These are phyloP conservation scores for Scomber colias DNA, from an alignment of 2,113 vertebrate species.

Conservation along the genomic window DNA sequence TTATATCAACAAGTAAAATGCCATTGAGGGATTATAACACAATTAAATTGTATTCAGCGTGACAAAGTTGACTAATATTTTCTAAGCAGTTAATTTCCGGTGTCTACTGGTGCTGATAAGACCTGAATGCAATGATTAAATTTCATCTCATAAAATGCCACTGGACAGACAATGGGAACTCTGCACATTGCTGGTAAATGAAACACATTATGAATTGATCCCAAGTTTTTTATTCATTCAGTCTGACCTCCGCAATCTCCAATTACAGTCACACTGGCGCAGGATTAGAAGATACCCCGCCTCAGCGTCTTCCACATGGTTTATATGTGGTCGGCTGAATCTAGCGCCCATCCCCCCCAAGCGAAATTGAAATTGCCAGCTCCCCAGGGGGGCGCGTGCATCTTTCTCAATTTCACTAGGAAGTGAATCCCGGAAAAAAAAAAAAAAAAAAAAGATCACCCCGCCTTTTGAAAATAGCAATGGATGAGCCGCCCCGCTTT, in stretches of 20 bases:
- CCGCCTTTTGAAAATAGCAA: constrained; percentile 36
- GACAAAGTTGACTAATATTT: constrained; percentile 64
- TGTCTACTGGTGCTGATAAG: constrained; percentile 50
- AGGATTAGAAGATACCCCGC: constrained; percentile 27
- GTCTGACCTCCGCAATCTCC: constrained; percentile 54
- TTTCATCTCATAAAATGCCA: constrained; percentile 54
- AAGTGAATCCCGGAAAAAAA: constrained; percentile 15
- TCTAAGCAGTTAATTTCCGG: constrained; percentile 68
- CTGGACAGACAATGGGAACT: constrained; percentile 47
- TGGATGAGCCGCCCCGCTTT: constrained; percentile 29
- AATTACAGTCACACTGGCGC: constrained; percentile 30
- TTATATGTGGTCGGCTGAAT: constrained; percentile 26
- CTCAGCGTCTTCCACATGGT: neutral
- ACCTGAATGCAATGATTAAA: constrained; percentile 55
- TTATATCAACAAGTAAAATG: constrained; percentile 58
- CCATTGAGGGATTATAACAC: constrained; percentile 49
- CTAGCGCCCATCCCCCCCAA: neutral
- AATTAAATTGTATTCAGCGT: constrained; percentile 47
- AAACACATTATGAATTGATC: constrained; percentile 60
- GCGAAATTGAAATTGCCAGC: constrained; percentile 49
- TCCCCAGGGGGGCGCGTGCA: constrained; percentile 1
- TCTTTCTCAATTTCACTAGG: constrained; percentile 45
- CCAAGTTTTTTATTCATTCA: constrained; percentile 57
- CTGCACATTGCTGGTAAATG: constrained; percentile 48
- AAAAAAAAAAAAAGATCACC: constrained; percentile 29